phyloP scores from a whole-genome alignment of 1,140 invertebrate genomes.

The Cydia pomonella region DNA sequence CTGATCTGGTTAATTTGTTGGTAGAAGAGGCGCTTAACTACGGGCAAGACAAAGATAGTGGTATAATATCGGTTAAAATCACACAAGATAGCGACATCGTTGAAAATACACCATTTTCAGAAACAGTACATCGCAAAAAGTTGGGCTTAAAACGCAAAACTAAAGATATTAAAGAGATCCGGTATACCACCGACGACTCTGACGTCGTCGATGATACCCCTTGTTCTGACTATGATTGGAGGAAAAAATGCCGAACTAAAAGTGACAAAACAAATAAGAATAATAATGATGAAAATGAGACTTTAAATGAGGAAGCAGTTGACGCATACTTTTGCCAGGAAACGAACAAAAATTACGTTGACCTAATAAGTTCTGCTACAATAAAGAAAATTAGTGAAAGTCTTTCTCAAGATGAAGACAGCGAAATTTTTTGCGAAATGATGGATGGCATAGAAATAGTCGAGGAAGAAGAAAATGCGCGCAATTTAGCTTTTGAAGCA shows the following conservation, averaged over 20 bases:
- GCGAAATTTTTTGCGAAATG: slow-evolving; percentile 45
- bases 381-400: slow-evolving; percentile 62
- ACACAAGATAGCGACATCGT: slow-evolving; percentile 42
- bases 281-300: slow-evolving; percentile 22
- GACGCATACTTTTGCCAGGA: slow-evolving; percentile 64
- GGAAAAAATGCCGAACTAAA: slow-evolving; percentile 36
- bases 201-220: slow-evolving; percentile 53
- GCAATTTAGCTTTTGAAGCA: slow-evolving; percentile 33
- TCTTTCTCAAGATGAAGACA: slow-evolving; percentile 47
- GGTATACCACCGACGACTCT: slow-evolving; percentile 52
- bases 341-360: slow-evolving; percentile 39
- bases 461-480: slow-evolving; percentile 16
- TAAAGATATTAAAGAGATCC: slow-evolving; percentile 18
- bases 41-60: slow-evolving; percentile 36
- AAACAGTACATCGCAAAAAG: slow-evolving; percentile 33
- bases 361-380: slow-evolving; percentile 52
- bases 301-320: slow-evolving; percentile 44
- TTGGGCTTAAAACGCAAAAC: neutral
- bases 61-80: slow-evolving; percentile 44
- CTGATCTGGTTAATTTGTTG: slow-evolving; percentile 57
- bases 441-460: slow-evolving; percentile 26
- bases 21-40: slow-evolving; percentile 58
- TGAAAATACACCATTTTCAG: slow-evolving; percentile 38
- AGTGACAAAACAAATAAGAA: slow-evolving; percentile 5
- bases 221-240: slow-evolving; percentile 42